Conservation (phyloP, 2,113 vertebrate genomes). For the Zosterops lateralis region DNA sequence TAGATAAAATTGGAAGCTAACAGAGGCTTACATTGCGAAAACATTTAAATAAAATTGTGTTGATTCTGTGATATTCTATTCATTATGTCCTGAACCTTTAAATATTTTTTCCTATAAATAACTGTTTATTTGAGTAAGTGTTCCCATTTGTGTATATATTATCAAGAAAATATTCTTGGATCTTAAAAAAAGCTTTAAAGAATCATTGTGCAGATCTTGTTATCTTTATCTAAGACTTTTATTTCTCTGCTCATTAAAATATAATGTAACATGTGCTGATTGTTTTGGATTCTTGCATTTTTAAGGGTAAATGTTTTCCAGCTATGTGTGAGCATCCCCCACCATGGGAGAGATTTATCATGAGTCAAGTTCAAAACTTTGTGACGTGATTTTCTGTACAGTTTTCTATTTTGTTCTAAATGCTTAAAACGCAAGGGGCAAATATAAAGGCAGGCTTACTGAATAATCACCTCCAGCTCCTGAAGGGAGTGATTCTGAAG, state of each 20-base stretch:
- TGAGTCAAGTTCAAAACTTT: neutral
- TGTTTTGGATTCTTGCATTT: neutral
- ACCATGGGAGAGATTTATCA: neutral
- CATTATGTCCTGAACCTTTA: neutral
- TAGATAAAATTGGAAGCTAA: neutral
- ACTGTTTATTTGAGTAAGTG: neutral
- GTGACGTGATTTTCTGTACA: neutral
- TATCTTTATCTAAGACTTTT: neutral
- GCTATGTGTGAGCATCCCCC: neutral
- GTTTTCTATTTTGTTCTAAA: neutral
- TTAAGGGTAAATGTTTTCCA: neutral
- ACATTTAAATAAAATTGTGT: neutral
- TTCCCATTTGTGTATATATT: neutral
- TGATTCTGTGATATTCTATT: neutral
- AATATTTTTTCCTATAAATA: neutral
- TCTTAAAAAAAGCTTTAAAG: neutral
- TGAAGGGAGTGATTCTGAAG: neutral
- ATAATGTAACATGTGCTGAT: neutral
- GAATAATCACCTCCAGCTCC: neutral
- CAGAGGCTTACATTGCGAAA: neutral
- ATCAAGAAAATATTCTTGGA: neutral
- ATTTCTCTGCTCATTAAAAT: neutral
- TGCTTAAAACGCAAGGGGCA: neutral
- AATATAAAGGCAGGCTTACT: neutral
- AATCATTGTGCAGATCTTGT: neutral